phyloP scores from a whole-genome alignment of 1,140 invertebrate species.

The Theocolax elegans region DNA sequence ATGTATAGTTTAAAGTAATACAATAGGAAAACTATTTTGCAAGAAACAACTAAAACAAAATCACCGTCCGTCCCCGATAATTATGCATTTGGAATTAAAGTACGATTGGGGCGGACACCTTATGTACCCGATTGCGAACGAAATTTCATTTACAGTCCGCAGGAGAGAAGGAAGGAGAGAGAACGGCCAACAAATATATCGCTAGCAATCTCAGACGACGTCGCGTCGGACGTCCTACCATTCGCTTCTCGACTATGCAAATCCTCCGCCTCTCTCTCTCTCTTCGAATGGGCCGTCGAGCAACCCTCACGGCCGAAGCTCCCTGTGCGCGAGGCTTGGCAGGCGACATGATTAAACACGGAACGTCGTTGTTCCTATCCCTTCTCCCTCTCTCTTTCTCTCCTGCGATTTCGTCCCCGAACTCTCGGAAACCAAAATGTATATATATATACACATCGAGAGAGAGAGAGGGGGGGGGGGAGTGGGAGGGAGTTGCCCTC shows the following conservation, averaged over 20 bases:
- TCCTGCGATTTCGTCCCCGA: background rate
- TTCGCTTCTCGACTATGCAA: conserved; percentile 52
- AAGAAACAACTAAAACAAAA: too few species aligned
- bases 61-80: background rate
- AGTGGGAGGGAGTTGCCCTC: background rate
- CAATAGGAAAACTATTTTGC: too few species aligned
- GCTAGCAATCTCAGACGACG: conserved; percentile 38
- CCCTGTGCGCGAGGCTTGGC: conserved; percentile 48
- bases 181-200: conserved; percentile 35
- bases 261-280: conserved; percentile 45
- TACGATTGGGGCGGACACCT: background rate
- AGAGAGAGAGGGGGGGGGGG: background rate
- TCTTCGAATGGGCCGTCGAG: too few species aligned
- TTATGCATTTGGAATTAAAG: background rate
- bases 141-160: conserved; percentile 30
- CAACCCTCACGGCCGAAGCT: conserved; percentile 38
- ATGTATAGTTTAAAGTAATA: too few species aligned
- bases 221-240: conserved; percentile 15
- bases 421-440: background rate
- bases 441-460: background rate
- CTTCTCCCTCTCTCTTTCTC: conserved; percentile 48
- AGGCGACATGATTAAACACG: conserved; percentile 67
- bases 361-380: conserved; percentile 60
- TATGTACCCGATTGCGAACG: too few species aligned
- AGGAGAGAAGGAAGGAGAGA: background rate